Conservation (phyloP, 2,888 invertebrate genomes). For the Drosophila neonasuta region DNA sequence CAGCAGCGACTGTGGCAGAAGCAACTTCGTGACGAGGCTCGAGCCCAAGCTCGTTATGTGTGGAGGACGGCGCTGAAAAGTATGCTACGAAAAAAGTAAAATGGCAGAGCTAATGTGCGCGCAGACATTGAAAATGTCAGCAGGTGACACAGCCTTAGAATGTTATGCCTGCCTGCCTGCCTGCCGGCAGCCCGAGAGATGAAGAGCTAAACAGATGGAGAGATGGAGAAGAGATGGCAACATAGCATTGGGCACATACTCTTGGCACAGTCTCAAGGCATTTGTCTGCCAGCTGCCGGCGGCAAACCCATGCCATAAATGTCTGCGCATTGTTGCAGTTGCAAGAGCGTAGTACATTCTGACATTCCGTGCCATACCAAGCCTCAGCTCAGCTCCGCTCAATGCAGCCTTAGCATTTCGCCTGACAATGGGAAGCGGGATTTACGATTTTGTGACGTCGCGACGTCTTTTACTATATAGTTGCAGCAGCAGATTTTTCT, state of each 20-base stretch:
- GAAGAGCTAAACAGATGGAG: not conserved
- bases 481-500: constrained; percentile 57
- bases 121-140: constrained; percentile 62
- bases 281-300: constrained; percentile 65
- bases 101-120: constrained; percentile 58
- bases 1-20: not conserved
- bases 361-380: constrained; percentile 4
- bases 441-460: constrained; percentile 2
- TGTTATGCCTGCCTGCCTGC: constrained; percentile 31
- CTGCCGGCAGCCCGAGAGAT: not conserved
- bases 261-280: constrained; percentile 57
- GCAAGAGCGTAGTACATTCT: constrained; percentile 18
- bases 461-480: constrained; percentile 4
- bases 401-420: constrained; percentile 27
- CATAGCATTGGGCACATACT: constrained; percentile 23
- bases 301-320: constrained; percentile 69
- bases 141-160: constrained; percentile 61
- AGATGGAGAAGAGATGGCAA: not conserved
- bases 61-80: constrained; percentile 42
- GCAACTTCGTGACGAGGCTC: not conserved
- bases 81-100: constrained; percentile 43
- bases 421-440: constrained; percentile 52
- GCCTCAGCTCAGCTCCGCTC: constrained; percentile 18
- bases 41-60: not conserved
- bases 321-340: constrained; percentile 68